These are phyloP conservation scores for Tinea pellionella DNA, from an alignment of 2,888 invertebrate species.

Conservation along the genomic window DNA sequence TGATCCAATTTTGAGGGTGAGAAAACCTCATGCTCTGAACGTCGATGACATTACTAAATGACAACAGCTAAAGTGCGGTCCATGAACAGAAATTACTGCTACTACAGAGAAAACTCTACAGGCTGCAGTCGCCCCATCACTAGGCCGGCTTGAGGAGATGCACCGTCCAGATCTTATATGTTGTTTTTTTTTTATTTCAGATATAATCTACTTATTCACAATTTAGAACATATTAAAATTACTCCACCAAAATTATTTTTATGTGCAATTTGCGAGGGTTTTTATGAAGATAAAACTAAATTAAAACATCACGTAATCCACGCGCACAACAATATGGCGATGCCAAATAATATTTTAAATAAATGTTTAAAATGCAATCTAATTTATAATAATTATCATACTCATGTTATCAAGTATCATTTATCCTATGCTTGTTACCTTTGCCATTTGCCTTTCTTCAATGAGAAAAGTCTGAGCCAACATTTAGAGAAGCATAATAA, in stretches of 20 bases:
- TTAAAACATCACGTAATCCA: neutral
- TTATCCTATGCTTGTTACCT: neutral
- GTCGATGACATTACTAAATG: too few species aligned
- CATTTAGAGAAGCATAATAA: neutral
- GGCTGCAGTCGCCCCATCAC: too few species aligned
- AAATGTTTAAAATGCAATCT: constrained; percentile 18
- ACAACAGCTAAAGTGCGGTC: too few species aligned
- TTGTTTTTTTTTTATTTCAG: constrained; percentile 24
- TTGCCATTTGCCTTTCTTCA: neutral
- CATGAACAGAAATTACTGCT: too few species aligned
- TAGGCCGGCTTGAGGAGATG: too few species aligned
- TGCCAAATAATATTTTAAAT: neutral
- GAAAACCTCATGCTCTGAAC: too few species aligned
- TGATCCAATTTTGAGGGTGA: too few species aligned
- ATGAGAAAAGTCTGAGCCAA: neutral
- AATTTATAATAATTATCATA: constrained; percentile 14
- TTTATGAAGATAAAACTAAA: constrained; percentile 18
- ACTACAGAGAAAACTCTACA: too few species aligned
- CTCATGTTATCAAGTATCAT: constrained; percentile 15
- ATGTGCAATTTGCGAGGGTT: constrained; percentile 29
- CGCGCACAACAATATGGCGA: constrained; percentile 16
- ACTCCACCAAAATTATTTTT: constrained; percentile 16
- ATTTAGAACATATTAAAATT: constrained; percentile 25
- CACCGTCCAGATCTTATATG: too few species aligned
- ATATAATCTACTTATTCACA: constrained; percentile 28